A percentile compares a stretch with the other conserved stretches of the same genome.
Conservation (phyloP, 2,888 invertebrate species). For the Polydesmus complanatus region DNA sequence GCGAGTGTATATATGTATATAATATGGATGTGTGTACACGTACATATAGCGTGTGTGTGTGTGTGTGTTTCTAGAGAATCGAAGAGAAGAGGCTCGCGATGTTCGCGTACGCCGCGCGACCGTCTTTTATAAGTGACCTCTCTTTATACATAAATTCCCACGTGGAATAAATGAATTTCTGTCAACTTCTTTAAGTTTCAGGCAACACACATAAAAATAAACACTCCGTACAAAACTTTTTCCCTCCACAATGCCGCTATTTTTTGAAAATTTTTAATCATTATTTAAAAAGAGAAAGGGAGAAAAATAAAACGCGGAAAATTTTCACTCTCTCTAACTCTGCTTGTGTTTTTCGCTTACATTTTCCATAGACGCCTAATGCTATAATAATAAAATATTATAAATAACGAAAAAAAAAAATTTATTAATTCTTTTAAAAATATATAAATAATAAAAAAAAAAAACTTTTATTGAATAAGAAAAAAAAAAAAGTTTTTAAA, state of each 20-base stretch:
- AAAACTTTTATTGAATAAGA: not conserved
- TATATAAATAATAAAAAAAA: not conserved
- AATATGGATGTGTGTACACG: too few species aligned
- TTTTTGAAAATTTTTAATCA: too few species aligned
- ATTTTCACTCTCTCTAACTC: too few species aligned
- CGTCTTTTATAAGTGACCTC: not conserved
- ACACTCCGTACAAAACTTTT: too few species aligned
- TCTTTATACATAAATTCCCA: not conserved
- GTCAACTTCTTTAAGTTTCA: not conserved
- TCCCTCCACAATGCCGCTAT: too few species aligned
- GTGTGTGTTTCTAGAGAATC: not conserved
- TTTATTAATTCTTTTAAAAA: not conserved
- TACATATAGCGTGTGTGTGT: not conserved
- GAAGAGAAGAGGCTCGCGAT: not conserved
- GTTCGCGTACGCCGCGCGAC: not conserved
- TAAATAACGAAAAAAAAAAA: too few species aligned
- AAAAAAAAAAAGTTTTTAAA: not conserved
- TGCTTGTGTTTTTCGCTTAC: too few species aligned
- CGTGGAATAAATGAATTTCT: not conserved
- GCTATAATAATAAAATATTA: too few species aligned
- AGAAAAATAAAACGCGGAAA: too few species aligned
- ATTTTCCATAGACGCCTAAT: too few species aligned
- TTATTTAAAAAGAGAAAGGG: too few species aligned
- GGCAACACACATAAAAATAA: too few species aligned
- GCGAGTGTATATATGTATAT: not conserved